These are phyloP conservation scores for Balearica regulorum DNA, from an alignment of 2,797 vertebrate species.

Conservation along the genomic window DNA sequence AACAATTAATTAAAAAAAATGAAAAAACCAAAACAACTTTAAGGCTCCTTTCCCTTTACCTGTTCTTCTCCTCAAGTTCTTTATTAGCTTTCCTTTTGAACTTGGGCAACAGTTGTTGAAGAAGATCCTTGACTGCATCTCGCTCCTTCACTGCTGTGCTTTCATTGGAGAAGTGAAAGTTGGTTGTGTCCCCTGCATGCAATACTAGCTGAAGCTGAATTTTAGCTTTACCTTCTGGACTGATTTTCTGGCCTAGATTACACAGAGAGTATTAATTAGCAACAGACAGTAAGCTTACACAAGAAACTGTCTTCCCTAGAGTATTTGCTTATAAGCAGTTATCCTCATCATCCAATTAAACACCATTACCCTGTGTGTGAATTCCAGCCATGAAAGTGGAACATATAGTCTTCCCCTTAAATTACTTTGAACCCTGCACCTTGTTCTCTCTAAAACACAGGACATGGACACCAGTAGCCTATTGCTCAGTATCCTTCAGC, in stretches of 20 bases:
- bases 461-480: not conserved
- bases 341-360: constrained; percentile 15
- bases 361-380: not conserved
- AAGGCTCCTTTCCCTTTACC: constrained; percentile 70
- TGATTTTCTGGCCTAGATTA: constrained; percentile 96
- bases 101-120: constrained; percentile 95
- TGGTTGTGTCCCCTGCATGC: constrained; percentile 93
- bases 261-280: constrained; percentile 27
- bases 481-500: not conserved
- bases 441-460: not conserved
- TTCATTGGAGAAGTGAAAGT: constrained; percentile 97
- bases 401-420: not conserved
- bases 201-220: constrained; percentile 96
- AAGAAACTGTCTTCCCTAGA: constrained; percentile 9
- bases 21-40: not conserved
- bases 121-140: constrained; percentile 93
- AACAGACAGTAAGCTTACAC: constrained; percentile 27
- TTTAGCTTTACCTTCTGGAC: constrained; percentile 98
- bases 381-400: not conserved
- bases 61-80: constrained; percentile 98
- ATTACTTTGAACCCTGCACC: not conserved
- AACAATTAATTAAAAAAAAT: not conserved
- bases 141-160: constrained; percentile 92
- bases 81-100: constrained; percentile 99
- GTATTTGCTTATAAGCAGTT: not conserved